Evolutionary conservation across 1,140 invertebrate genomes (phyloP).

Genomic region (Neodiprion virginianus): DNA sequence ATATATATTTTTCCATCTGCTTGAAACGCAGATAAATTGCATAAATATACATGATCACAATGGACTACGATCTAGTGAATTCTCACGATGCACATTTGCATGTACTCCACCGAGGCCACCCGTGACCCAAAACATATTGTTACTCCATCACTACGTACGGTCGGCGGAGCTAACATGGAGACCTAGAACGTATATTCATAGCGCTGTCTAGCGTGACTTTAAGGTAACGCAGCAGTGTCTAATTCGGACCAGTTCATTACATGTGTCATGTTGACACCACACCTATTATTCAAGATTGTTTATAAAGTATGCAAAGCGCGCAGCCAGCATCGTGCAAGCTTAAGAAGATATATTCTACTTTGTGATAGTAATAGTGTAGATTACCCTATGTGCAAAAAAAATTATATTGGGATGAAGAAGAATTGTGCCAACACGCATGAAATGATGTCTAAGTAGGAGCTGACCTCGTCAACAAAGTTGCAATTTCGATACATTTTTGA

Average conservation of each 20-base stretch:
- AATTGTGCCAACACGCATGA: conserved; percentile 18
- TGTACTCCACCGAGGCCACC: conserved; percentile 3
- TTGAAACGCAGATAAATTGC: too few species aligned
- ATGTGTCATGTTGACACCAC: conserved; percentile 24
- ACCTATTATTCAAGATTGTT: conserved; percentile 4
- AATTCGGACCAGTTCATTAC: conserved; percentile 27
- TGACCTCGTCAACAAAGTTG: neutral
- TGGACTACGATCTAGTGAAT: too few species aligned
- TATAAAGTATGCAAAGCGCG: conserved; percentile 42
- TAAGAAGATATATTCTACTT: too few species aligned
- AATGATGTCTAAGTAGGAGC: neutral
- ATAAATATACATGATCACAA: too few species aligned
- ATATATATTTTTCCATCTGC: too few species aligned
- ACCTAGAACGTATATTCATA: neutral
- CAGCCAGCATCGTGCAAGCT: conserved; percentile 41
- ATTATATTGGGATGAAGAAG: conserved; percentile 34
- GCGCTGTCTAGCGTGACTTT: conserved; percentile 3
- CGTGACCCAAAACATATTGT: neutral
- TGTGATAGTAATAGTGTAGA: too few species aligned
- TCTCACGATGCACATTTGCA: too few species aligned
- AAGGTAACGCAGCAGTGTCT: neutral
- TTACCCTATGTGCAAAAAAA: conserved; percentile 51
- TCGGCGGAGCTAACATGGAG: conserved; percentile 2
- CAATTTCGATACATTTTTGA: neutral
- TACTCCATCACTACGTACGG: neutral